Base-by-base conservation (phyloP, 2,113 vertebrate species). In the human region DNA sequence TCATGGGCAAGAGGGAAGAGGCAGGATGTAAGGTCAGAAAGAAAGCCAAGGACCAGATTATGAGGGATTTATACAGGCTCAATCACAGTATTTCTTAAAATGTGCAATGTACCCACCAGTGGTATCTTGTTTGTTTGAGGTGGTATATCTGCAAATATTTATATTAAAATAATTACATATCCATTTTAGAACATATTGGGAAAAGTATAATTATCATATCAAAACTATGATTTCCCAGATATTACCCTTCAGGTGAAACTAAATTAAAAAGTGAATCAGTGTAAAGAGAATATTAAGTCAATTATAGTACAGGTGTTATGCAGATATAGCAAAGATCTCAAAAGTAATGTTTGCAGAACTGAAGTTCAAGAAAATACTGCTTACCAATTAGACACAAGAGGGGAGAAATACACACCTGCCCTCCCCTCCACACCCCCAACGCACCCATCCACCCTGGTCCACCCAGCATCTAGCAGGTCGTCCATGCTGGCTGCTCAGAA, bases 121-220 rank as follows among this genome's bases (percentile, higher is more conserved):
- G 2, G 1, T 2, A 16, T 32, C 68, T 18, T 27, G 93, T 76
- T 38, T 50, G 25, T 57, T 83, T 52, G 45, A 40, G 8, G 12
- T 16, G 27, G 2, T 86, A 75, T 87, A n/a, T 27, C 11, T 89
- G 48, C n/a, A 93, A 80, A 40, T 76, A 75, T 87, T 90, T 94
- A 76, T 80, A 87, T 81, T 95, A 48, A 14, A 88, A 43, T 93
- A 90, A 89, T 89, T 79, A 52, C 45, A 40, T 52, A 92, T 79
- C 55, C 93, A 89, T 82, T 96, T 96, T 83, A 57, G 43, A 80
- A 20, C 72, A 76, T 83, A 94, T 90, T 72, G 83, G 50, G 70
- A 80, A 92, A 95, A 90, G 93, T 72, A 87, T 92, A 96, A 93
- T 95, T 96, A 96, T 57, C 64, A 50, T 18, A 95, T 95, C 64